Evolutionary conservation across 2,888 invertebrate genomes (phyloP).

Genomic region (Ischnura elegans): DNA sequence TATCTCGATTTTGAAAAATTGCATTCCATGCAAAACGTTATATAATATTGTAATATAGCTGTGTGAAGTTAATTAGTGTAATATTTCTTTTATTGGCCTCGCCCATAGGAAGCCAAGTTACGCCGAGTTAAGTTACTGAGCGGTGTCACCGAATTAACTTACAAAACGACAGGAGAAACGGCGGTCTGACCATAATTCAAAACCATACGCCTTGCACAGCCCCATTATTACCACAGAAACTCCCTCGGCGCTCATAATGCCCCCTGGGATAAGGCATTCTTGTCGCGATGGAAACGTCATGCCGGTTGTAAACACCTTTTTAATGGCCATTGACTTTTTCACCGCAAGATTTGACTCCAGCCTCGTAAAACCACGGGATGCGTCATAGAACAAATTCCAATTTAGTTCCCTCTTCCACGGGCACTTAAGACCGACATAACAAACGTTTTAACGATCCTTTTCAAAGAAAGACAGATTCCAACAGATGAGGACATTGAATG

Average conservation of each 20-base stretch:
- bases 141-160: too few relatives aligned
- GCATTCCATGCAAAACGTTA: too few relatives aligned
- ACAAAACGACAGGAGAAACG: neutral
- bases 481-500: too few relatives aligned
- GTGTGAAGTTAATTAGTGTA: too few relatives aligned
- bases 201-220: neutral
- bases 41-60: too few relatives aligned
- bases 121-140: too few relatives aligned
- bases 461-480: too few relatives aligned
- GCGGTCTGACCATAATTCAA: slow-evolving; percentile 22
- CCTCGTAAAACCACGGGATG: neutral
- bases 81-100: too few relatives aligned
- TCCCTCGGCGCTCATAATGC: slow-evolving; percentile 27
- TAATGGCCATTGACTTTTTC: neutral
- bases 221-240: neutral
- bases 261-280: slow-evolving; percentile 22
- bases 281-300: slow-evolving; percentile 47
- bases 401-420: too few relatives aligned
- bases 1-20: too few relatives aligned
- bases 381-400: neutral
- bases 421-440: neutral
- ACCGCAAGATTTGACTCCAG: neutral
- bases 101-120: too few relatives aligned
- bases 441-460: neutral
- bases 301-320: slow-evolving; percentile 30